phyloP scores from a whole-genome alignment of 2,888 invertebrate species.

The Agrotis exclamationis region DNA sequence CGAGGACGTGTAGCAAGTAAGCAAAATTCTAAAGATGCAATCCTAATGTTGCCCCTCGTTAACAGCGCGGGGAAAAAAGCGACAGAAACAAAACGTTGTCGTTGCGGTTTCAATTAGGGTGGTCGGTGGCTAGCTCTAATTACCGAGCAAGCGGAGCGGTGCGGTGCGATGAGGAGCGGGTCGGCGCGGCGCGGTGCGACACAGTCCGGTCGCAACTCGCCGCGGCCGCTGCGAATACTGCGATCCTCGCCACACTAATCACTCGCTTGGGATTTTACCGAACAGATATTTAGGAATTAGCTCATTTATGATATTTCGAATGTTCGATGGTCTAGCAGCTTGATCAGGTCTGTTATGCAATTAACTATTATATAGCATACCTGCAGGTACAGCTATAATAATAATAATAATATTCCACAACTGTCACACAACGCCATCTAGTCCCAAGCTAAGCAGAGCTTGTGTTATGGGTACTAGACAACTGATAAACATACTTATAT shows the following conservation, averaged over 20 bases:
- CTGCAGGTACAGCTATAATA: neutral
- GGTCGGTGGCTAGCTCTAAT: slow-evolving; percentile 73
- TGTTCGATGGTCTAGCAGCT: slow-evolving; percentile 14
- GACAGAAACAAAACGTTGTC: slow-evolving; percentile 72
- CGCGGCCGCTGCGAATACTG: slow-evolving; percentile 35
- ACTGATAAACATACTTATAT: too few relatives aligned
- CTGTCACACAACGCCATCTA: too few relatives aligned
- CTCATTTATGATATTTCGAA: slow-evolving; percentile 37
- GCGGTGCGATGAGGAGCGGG: slow-evolving; percentile 41
- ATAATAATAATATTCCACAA: too few relatives aligned
- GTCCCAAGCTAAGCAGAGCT: too few relatives aligned
- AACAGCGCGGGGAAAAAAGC: slow-evolving; percentile 72
- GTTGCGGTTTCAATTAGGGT: slow-evolving; percentile 83
- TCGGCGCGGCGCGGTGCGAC: slow-evolving; percentile 39
- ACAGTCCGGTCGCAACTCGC: slow-evolving; percentile 39
- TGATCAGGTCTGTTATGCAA: slow-evolving; percentile 5
- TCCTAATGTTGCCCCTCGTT: slow-evolving; percentile 76
- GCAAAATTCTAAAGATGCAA: slow-evolving; percentile 60
- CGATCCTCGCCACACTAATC: slow-evolving; percentile 60
- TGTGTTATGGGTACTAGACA: too few relatives aligned
- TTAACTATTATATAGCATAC: slow-evolving; percentile 1
- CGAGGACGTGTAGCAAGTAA: slow-evolving; percentile 53
- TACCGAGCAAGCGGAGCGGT: slow-evolving; percentile 64
- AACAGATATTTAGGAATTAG: slow-evolving; percentile 52
- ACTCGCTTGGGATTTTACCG: slow-evolving; percentile 56